Evolutionary conservation across 2,888 invertebrate genomes (phyloP).

Genomic region (Eurytoma californica): DNA sequence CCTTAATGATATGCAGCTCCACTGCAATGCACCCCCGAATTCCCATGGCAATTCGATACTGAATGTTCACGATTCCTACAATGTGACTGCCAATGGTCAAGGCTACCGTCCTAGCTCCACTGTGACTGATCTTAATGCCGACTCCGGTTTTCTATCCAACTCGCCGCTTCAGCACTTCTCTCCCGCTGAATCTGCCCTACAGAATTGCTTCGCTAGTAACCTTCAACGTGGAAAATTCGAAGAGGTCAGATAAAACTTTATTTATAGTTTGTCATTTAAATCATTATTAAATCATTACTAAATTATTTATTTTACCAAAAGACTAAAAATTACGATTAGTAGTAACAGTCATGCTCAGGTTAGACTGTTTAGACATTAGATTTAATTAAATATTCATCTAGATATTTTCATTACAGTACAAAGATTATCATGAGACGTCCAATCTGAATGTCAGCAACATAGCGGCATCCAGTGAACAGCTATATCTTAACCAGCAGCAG

Average conservation of each 20-base stretch:
- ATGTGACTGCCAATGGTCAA: conserved; percentile 59
- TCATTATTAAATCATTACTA: no score
- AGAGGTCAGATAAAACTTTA: conserved; percentile 57
- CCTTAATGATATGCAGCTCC: conserved; percentile 62
- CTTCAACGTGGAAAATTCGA: conserved; percentile 65
- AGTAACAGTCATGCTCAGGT: not conserved
- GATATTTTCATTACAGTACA: conserved; percentile 56
- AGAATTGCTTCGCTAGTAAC: conserved; percentile 66
- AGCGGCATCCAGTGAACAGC: conserved; percentile 64
- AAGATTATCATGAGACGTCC: conserved; percentile 66
- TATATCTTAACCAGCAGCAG: conserved; percentile 61
- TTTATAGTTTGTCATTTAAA: no score
- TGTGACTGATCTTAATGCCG: conserved; percentile 70
- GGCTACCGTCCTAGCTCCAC: conserved; percentile 68
- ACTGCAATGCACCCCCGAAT: conserved; percentile 60
- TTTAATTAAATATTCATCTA: not conserved
- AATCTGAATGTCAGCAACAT: conserved; percentile 63
- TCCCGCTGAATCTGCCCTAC: conserved; percentile 67
- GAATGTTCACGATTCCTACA: conserved; percentile 69
- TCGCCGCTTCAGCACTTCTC: conserved; percentile 71
- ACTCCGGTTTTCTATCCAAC: conserved; percentile 70
- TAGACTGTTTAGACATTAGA: not conserved
- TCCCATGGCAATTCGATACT: conserved; percentile 63
- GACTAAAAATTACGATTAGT: not conserved
- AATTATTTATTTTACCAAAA: no score